Conservation (phyloP, 2,797 vertebrate genomes). For the Myotis findleyi region DNA sequence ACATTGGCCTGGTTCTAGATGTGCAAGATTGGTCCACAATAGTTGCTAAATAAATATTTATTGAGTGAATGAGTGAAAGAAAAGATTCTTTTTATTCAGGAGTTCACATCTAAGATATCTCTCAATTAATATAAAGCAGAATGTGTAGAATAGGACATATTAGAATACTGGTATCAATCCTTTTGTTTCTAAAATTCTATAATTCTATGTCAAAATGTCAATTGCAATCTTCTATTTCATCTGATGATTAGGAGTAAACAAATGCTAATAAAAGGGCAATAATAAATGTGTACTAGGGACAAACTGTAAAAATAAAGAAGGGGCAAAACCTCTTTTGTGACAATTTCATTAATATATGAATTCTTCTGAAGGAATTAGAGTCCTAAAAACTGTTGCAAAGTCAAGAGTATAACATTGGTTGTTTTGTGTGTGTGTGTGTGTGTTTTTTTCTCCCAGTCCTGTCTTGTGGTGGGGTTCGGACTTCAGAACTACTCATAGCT, state of each 20-base stretch:
- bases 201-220: background rate
- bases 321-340: background rate
- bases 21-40: background rate
- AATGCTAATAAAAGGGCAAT: background rate
- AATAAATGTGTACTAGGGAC: background rate
- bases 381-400: background rate
- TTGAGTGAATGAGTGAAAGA: conserved; percentile 13
- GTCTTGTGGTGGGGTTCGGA: background rate
- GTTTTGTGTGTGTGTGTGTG: background rate
- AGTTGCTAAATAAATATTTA: background rate
- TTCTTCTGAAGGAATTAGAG: background rate
- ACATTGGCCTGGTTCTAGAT: background rate
- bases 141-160: background rate
- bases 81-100: background rate
- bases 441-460: background rate
- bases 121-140: conserved; percentile 10
- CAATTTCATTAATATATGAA: background rate
- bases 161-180: background rate
- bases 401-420: background rate
- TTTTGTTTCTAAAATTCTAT: conserved; percentile 4
- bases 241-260: background rate
- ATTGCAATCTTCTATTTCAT: background rate
- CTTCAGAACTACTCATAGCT: background rate
- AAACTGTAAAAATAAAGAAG: background rate
- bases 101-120: background rate